Percentiles rank a stretch among this genome's conserved stretches.
Conservation (phyloP, 2,888 invertebrate genomes). For the Cyrtodaria siliqua region DNA sequence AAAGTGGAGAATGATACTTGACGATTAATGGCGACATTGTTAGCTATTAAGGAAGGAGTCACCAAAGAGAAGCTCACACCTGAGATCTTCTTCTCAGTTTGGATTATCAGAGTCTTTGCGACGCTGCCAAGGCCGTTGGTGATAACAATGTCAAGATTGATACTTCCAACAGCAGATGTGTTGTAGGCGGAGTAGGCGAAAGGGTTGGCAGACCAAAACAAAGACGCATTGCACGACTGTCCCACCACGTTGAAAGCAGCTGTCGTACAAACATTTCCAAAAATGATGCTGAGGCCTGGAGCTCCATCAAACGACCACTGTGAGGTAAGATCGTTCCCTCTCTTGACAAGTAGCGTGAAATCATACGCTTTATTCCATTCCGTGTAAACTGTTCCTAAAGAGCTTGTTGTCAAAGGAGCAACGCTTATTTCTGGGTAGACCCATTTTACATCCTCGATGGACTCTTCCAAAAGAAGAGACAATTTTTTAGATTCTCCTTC, state of each 20-base stretch:
- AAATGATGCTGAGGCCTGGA: constrained; percentile 26
- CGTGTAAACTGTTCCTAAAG: constrained; percentile 61
- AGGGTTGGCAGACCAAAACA: constrained; percentile 54
- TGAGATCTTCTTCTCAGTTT: constrained; percentile 38
- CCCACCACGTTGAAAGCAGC: constrained; percentile 21
- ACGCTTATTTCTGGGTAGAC: constrained; percentile 61
- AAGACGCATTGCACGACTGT: constrained; percentile 43
- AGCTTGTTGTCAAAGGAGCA: too few relatives aligned
- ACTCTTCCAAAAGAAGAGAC: constrained; percentile 57
- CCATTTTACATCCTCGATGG: constrained; percentile 62
- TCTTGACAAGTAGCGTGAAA: constrained; percentile 60
- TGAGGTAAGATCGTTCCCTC: constrained; percentile 60
- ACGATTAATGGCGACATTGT: constrained; percentile 40
- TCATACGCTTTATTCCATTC: constrained; percentile 50
- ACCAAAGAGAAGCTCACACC: constrained; percentile 30
- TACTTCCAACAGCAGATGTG: constrained; percentile 20
- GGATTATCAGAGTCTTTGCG: constrained; percentile 27
- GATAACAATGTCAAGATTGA: constrained; percentile 17
- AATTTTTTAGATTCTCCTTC: constrained; percentile 40
- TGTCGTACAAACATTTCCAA: constrained; percentile 53
- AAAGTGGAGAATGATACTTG: constrained; percentile 11
- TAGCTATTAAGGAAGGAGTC: constrained; percentile 28
- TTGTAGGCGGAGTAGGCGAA: constrained; percentile 39
- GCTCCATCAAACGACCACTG: constrained; percentile 54
- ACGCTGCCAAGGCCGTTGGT: constrained; percentile 38